A percentile compares a stretch with the other conserved stretches of the same genome.
Conservation (phyloP, 2,888 invertebrate genomes). For the Lapara coniferarum region DNA sequence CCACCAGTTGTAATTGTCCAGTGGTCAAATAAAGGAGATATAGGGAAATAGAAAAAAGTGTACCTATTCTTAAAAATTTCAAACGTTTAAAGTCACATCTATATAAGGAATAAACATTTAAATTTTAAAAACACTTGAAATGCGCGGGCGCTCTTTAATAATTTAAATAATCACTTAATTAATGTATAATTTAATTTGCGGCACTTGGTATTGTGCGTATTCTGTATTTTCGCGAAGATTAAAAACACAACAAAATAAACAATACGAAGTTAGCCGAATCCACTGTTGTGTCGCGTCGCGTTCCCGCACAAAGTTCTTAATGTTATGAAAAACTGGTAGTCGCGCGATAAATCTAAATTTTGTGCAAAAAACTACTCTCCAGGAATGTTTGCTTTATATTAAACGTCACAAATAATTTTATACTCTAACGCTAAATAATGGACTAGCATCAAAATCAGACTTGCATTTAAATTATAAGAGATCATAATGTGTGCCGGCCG, state of each 20-base stretch:
- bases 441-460: conserved; percentile 73
- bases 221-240: background rate
- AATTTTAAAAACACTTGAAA: background rate
- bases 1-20: no score
- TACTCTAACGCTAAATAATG: conserved; percentile 47
- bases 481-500: conserved; percentile 29
- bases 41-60: background rate
- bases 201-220: background rate
- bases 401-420: conserved; percentile 37
- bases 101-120: conserved; percentile 6
- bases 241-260: background rate
- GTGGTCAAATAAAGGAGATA: no score
- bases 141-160: background rate
- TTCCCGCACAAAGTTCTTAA: conserved; percentile 16
- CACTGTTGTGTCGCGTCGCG: conserved; percentile 16
- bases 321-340: conserved; percentile 31
- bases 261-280: background rate
- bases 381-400: conserved; percentile 17
- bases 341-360: conserved; percentile 31
- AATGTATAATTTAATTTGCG: background rate
- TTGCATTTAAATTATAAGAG: conserved; percentile 46
- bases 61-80: background rate
- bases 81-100: conserved; percentile 16
- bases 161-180: background rate
- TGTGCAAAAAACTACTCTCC: conserved; percentile 52